Base-by-base conservation (phyloP, 2,797 vertebrate genomes). In the Hydrolagus colliei region DNA sequence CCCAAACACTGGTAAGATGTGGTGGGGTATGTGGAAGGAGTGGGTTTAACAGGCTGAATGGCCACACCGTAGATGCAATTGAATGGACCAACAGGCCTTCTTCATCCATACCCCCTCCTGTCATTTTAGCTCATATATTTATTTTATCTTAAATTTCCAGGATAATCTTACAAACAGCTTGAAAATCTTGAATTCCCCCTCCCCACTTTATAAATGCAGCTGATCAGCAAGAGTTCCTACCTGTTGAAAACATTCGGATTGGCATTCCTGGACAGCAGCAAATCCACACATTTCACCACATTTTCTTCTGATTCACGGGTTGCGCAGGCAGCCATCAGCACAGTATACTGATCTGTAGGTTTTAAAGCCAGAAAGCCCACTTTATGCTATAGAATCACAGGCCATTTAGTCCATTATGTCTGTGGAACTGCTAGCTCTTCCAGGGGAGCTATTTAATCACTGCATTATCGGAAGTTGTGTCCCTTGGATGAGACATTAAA, bases 211-310 rank as follows among this genome's bases (percentile, higher is more conserved):
- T 16, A 68, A 8, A 82, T 12, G 2, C 63, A 71, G 27, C 9
- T 20, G 35, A 67, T 9, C 0, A 68, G 65, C 68, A 84, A 68
- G 20, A 11, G 16, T 20, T 82, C 63, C 0, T 84, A 84, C 79
- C 79, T 84, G 79, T 35, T 71, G 27, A 20, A 5, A 20, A 63
- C 59, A 90, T 97, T 98, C 89, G 96, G 95, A 88, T 98, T 94
- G 85, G 94, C 96, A 77, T 96, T 96, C 90, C 97, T 96, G 88
- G 96, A 96, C 0, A 99, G 94, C 41, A 99, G 94, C n/a, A 99
- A 92, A 85, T 96, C 96, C 78, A 97, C 93, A 89, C 97, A 96
- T 89, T 91, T 95, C 88, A 93, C 88, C 61, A 97, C 93, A 85
- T 92, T 92, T 77, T 97, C 96, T 87, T 99, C 96, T 27, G 91